These are phyloP conservation scores for Dolichopus griseipennis DNA, from an alignment of 2,888 invertebrate species.

Conservation along the genomic window DNA sequence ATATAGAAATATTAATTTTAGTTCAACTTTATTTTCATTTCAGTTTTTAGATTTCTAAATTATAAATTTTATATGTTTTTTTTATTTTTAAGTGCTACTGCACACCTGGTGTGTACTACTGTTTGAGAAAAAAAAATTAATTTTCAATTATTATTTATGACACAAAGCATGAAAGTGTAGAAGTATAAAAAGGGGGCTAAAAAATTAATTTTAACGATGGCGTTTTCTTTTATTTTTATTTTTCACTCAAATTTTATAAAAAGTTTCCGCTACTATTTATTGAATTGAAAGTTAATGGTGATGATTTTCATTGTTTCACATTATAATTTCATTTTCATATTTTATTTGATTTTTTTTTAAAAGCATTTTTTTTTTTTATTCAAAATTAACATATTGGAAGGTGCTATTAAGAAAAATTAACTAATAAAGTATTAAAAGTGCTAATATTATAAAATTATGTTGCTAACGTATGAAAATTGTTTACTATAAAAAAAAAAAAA, in stretches of 20 bases:
- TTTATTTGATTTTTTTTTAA: no score
- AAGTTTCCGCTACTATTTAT: neutral
- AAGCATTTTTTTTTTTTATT: neutral
- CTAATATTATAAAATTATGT: no score
- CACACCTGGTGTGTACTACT: neutral
- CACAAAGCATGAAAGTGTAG: neutral
- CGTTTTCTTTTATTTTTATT: neutral
- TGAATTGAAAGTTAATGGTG: neutral
- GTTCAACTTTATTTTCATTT: neutral
- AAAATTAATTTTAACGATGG: neutral
- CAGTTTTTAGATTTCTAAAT: neutral
- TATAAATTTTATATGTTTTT: neutral
- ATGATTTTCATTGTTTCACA: neutral
- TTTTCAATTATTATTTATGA: slow-evolving; percentile 1
- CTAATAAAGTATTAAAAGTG: no score
- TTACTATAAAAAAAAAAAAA: no score
- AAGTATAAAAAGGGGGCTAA: neutral
- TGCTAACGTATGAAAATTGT: no score
- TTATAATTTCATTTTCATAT: no score
- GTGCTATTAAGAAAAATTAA: no score
- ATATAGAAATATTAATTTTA: no score
- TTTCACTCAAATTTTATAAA: neutral
- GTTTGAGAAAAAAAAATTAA: neutral
- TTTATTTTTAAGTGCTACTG: neutral
- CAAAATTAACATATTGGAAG: neutral